phyloP scores from a whole-genome alignment of 2,888 invertebrate genomes.

The Campoplex capitator region DNA sequence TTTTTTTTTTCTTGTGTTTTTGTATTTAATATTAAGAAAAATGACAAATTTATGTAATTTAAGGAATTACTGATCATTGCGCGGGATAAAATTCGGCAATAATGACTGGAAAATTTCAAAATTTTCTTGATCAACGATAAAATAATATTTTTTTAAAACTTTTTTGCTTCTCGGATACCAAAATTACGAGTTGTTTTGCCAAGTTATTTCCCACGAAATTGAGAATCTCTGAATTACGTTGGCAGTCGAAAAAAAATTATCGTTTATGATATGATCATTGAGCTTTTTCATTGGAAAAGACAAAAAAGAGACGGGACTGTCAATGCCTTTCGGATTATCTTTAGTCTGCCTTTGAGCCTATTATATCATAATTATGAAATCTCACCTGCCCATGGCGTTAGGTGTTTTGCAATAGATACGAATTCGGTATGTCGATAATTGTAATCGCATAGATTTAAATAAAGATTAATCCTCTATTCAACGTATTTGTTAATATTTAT shows the following conservation, averaged over 20 bases:
- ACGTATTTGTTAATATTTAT: neutral
- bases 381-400: slow-evolving; percentile 40
- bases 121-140: neutral
- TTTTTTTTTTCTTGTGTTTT: neutral
- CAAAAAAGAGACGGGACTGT: slow-evolving; percentile 1
- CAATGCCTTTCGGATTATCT: slow-evolving; percentile 36
- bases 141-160: neutral
- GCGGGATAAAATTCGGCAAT: slow-evolving; percentile 16
- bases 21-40: slow-evolving; percentile 3
- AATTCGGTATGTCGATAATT: slow-evolving; percentile 65
- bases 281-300: neutral
- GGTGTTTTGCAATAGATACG: slow-evolving; percentile 65
- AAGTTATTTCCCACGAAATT: neutral
- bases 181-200: slow-evolving; percentile 6
- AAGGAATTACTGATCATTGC: slow-evolving; percentile 30
- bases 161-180: neutral
- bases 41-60: slow-evolving; percentile 38
- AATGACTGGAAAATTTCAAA: neutral
- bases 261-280: neutral
- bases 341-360: slow-evolving; percentile 61
- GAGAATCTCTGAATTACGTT: slow-evolving; percentile 41
- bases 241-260: neutral
- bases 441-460: slow-evolving; percentile 68
- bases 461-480: slow-evolving; percentile 59
- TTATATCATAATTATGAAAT: slow-evolving; percentile 51